Percentiles rank a stretch among this genome's conserved stretches.
These are phyloP conservation scores for Daubentonia madagascariensis DNA, from an alignment of 2,113 vertebrate species.

Conservation along the genomic window DNA sequence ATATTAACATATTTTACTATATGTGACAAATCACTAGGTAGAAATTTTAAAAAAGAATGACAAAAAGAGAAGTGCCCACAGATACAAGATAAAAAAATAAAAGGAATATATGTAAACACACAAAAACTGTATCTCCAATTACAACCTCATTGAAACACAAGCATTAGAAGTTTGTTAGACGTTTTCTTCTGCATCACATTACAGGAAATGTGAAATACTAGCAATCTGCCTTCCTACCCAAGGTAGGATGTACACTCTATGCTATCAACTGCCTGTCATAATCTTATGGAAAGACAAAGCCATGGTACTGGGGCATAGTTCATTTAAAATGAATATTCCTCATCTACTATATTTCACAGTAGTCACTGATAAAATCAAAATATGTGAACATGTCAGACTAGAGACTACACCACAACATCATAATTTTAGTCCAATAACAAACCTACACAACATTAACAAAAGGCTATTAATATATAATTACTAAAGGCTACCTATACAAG, in stretches of 20 bases:
- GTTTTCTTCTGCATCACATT: background rate
- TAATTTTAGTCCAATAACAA: constrained; percentile 28
- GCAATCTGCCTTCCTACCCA: background rate
- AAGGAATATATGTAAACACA: background rate
- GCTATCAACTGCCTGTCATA: background rate
- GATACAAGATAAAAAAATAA: background rate
- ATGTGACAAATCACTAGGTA: background rate
- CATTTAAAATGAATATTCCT: background rate
- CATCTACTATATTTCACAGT: background rate
- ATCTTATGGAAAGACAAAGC: background rate
- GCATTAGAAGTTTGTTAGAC: background rate
- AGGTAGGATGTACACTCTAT: background rate
- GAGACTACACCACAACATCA: background rate
- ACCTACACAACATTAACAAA: background rate
- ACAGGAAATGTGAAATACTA: background rate
- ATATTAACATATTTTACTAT: background rate
- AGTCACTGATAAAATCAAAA: background rate
- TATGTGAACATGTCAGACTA: background rate
- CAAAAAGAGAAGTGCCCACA: background rate
- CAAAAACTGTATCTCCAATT: background rate
- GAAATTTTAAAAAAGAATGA: background rate
- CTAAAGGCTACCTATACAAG: background rate
- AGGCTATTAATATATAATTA: background rate
- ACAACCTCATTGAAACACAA: background rate
- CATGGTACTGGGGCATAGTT: background rate